phyloP scores from a whole-genome alignment of 2,888 invertebrate species.

The Eupithecia inturbata region DNA sequence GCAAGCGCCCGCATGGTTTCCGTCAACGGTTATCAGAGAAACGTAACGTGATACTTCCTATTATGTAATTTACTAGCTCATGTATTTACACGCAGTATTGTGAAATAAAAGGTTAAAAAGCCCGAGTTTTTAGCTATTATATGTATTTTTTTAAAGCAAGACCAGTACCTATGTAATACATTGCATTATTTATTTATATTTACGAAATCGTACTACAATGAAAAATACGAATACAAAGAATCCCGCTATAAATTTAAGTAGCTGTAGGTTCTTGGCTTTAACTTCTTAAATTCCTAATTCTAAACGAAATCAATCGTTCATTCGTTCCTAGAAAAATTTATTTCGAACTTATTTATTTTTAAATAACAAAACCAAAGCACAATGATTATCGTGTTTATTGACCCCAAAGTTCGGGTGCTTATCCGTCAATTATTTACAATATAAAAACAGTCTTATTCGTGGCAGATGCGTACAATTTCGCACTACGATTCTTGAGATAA shows the following conservation, averaged over 20 bases:
- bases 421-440: conserved; percentile 29
- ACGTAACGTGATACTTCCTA: neutral
- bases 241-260: too few relatives aligned
- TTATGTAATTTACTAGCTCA: neutral
- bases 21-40: neutral
- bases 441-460: conserved; percentile 23
- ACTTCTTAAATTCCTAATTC: neutral
- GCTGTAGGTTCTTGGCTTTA: too few relatives aligned
- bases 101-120: neutral
- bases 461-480: neutral
- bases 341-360: neutral
- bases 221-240: too few relatives aligned
- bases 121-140: neutral
- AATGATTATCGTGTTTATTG: conserved; percentile 7
- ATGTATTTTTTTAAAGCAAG: too few relatives aligned
- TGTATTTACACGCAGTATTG: neutral
- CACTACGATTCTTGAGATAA: neutral
- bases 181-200: too few relatives aligned
- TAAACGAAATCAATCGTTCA: neutral
- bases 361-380: neutral
- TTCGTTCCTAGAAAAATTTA: neutral
- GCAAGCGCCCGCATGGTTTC: neutral
- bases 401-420: conserved; percentile 27
- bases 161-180: too few relatives aligned
- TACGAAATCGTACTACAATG: too few relatives aligned